Evolutionary conservation across 2,888 invertebrate species (phyloP).

Genomic region (Eupithecia vulgata): DNA sequence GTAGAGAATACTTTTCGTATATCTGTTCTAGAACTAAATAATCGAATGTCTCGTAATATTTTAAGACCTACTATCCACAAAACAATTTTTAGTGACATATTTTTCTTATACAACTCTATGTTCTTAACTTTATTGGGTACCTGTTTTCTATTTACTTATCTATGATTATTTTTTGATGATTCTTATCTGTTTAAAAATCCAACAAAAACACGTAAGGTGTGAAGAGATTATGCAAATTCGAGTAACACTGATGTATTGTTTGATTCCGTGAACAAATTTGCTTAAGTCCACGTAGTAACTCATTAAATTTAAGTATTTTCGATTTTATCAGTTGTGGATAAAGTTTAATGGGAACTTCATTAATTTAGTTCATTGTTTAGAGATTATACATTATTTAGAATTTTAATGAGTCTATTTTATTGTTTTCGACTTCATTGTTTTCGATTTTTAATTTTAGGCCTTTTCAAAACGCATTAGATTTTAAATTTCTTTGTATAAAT

Average conservation of each 20-base stretch:
- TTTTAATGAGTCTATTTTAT: too few species aligned
- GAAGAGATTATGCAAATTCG: constrained; percentile 56
- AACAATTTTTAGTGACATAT: background rate
- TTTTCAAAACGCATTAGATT: background rate
- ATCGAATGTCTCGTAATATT: too few species aligned
- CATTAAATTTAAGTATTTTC: constrained; percentile 33
- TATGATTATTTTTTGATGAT: background rate
- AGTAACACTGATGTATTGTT: constrained; percentile 39
- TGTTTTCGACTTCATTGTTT: background rate
- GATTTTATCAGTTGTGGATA: constrained; percentile 38
- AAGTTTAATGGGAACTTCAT: constrained; percentile 30
- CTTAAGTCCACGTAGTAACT: constrained; percentile 29
- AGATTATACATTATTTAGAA: background rate
- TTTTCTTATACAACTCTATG: background rate
- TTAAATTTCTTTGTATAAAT: background rate
- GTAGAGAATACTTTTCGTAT: background rate
- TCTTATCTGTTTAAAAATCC: constrained; percentile 34
- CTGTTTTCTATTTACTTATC: background rate
- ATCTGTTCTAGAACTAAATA: background rate
- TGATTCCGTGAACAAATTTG: constrained; percentile 50
- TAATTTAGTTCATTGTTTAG: constrained; percentile 22
- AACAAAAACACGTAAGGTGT: constrained; percentile 47
- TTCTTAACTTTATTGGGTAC: background rate
- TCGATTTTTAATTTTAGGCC: background rate
- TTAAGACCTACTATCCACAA: background rate